Base-by-base conservation (phyloP, 2,113 vertebrate species). In the Cervus canadensis region DNA sequence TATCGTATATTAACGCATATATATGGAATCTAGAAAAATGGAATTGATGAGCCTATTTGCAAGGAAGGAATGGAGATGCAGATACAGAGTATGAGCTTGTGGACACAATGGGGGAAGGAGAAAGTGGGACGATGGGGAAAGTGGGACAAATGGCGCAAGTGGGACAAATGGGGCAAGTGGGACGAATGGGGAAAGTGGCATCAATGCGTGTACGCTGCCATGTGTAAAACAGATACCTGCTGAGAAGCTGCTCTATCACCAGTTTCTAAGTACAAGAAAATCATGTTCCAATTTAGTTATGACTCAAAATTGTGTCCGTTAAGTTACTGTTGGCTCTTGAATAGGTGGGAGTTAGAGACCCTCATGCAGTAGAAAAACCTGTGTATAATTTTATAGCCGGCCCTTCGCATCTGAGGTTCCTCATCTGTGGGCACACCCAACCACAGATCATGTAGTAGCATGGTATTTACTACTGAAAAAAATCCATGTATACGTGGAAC, bases 121-220 rank as follows among this genome's bases (percentile, higher is more conserved):
- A 43, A 43, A 43, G 40, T 43, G 71, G 23, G 71, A 26, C 3
- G 13, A 57, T 40, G 40, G 40, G 40, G 40, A 43, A 43, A 43
- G 40, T 43, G 71, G 40, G 71, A 26, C 3, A 6, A 57, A 23
- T 57, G 56, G 56, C 1, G 56, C 0, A 23, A 3, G 7, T 57
- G 56, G 56, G 56, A 57, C 7, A 3, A 76, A 43, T 43, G 23
- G 71, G 13, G 40, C 7, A 33, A 26, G 71, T 7, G 15, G 71
- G 56, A 57, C 7, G 21, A 76, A 43, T 43, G 23, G 71, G 13
- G 40, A 15, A 17, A 43, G 71, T 7, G 15, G 71, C 40, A 43
- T 43, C 0, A 3, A 76, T 1, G 1, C 26, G 5, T 4, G 40
- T 25, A 43, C 23, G 4, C 12, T 4, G 23, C 36, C 13, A 7